Conservation (phyloP, 2,797 vertebrate genomes). For the Pteronotus mesoamericanus region DNA sequence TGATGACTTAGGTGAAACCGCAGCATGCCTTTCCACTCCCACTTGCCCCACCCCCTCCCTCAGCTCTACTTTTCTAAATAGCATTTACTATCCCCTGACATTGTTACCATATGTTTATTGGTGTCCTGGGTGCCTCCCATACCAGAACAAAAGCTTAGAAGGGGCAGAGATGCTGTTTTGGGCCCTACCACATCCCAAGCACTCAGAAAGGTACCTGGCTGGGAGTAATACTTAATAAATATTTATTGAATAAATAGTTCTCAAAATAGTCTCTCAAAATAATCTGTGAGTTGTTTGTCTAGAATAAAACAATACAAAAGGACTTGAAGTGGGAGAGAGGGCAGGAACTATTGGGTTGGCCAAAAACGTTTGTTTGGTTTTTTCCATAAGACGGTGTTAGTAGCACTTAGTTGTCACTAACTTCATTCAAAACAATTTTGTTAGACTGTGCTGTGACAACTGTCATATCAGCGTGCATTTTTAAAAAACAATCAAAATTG, state of each 20-base stretch:
- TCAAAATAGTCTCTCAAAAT: background rate
- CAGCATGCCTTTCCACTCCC: background rate
- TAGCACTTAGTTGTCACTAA: no score
- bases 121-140: background rate
- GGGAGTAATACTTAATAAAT: background rate
- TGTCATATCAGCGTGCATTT: no score
- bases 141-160: background rate
- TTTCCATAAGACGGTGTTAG: no score
- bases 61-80: background rate
- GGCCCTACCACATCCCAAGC: no score
- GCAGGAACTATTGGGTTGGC: background rate
- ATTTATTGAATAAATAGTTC: background rate
- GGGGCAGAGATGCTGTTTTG: background rate
- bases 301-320: background rate
- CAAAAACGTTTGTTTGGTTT: no score
- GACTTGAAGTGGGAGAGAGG: background rate
- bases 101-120: fast-evolving
- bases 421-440: no score
- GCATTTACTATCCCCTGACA: background rate
- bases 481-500: no score
- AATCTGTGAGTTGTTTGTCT: background rate
- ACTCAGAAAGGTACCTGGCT: background rate
- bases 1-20: background rate
- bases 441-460: no score
- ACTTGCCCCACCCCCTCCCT: fast-evolving